Evolutionary conservation across 2,113 vertebrate genomes (phyloP), one percentile per base, ranked within the genome.

Genomic region (Datnioides undecimradiatus): DNA sequence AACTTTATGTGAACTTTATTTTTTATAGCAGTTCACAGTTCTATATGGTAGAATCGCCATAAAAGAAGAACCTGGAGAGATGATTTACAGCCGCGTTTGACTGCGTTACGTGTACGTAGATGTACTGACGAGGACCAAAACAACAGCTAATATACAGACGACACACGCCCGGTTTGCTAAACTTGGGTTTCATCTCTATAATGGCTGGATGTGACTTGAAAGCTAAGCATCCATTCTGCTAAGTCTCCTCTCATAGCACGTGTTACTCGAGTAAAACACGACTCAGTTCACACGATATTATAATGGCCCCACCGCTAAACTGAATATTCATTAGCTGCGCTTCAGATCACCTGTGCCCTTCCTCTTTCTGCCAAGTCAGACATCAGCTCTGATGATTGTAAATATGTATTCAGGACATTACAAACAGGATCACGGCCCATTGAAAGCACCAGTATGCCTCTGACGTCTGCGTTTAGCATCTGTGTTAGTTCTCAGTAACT

Each of bases 271-370:
- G 29, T 12, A 11, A 46, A 36, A 21, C 65, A 62, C 9, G 4
- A n/a, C 63, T 78, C 60, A 43, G 19, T 77, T 83, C 76, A 73
- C 38, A 76, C 45, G 43, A 46, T 52, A 73, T 70, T 80, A 43
- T 65, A 68, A 85, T 66, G 40, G 60, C 52, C 71, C 10, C 8
- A 21, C 19, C 23, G 5, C 5, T 11, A 40, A 31, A 31, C 5
- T 69, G 12, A 64, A 80, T 83, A 77, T 83, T 83, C 29, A 69
- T 52, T 19, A 64, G 6, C 4, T 9, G 25, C 33, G 60, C 58
- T 19, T 46, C 34, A 36, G 51, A 68, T 57, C 14, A 81, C 52
- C 48, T n/a, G 0, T 79, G 0, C 52, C 43, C 75, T 63, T 43
- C 31, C 7, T 33, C 52, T 69, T 73, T 64, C 63, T 79, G 64